phyloP scores from a whole-genome alignment of 2,888 invertebrate genomes.

The Resseliella maxima region DNA sequence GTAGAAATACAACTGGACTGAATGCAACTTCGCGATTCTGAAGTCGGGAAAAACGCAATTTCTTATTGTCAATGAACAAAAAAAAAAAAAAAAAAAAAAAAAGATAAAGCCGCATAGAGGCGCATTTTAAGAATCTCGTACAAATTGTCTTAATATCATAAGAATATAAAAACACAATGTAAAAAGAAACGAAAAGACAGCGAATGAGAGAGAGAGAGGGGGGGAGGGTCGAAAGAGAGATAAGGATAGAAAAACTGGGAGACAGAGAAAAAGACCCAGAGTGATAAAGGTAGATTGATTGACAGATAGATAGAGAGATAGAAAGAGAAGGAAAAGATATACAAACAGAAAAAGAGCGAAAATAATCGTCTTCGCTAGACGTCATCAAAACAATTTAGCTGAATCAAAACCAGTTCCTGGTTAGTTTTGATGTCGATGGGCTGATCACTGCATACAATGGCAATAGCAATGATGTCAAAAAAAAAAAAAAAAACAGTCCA shows the following conservation, averaged over 20 bases:
- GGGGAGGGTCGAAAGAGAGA: too few species aligned
- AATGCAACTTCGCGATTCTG: background rate
- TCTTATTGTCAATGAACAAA: background rate
- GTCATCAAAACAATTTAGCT: constrained; percentile 34
- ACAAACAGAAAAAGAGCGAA: background rate
- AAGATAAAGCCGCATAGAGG: too few species aligned
- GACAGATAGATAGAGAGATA: too few species aligned
- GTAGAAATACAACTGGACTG: background rate
- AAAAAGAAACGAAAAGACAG: too few species aligned
- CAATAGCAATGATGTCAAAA: background rate
- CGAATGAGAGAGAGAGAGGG: too few species aligned
- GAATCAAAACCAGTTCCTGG: constrained; percentile 13
- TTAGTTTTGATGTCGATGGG: background rate
- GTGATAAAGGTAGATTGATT: too few species aligned
- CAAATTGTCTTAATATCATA: background rate
- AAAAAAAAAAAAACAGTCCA: background rate
- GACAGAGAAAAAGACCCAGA: too few species aligned
- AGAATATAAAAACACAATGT: too few species aligned
- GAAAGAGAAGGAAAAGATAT: too few species aligned
- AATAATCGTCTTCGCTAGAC: background rate
- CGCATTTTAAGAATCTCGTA: background rate
- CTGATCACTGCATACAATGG: background rate
- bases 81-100: too few species aligned
- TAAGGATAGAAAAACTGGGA: too few species aligned
- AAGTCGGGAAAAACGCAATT: background rate